A percentile compares a stretch with the other conserved stretches of the same genome.
phyloP scores from a whole-genome alignment of 2,113 vertebrate species.

The Pteronura brasiliensis region DNA sequence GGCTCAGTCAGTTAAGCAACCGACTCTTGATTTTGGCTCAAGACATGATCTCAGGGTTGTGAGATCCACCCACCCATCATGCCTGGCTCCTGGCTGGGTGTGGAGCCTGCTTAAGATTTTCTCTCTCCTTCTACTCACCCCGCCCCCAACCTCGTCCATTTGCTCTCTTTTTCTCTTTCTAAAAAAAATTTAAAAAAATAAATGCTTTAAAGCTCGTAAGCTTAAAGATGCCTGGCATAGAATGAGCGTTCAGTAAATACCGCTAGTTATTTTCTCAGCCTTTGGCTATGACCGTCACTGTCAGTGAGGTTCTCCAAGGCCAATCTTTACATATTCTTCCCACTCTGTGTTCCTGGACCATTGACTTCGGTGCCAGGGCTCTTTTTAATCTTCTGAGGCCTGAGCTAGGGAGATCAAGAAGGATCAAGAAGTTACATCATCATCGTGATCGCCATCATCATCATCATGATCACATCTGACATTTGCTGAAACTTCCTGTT shows the following conservation, averaged over 20 bases:
- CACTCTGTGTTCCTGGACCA: background rate
- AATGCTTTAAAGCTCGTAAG: background rate
- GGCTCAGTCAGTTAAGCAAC: background rate
- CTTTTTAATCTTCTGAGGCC: background rate
- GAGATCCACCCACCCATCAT: background rate
- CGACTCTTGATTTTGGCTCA: background rate
- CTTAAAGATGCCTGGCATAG: background rate
- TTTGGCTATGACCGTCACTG: background rate
- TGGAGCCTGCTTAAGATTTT: background rate
- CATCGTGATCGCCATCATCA: background rate
- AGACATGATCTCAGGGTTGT: background rate
- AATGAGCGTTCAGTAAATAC: background rate
- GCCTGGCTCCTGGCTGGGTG: no score
- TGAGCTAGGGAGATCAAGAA: background rate
- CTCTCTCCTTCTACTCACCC: background rate
- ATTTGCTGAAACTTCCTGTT: background rate
- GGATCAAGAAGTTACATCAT: background rate
- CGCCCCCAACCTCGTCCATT: background rate
- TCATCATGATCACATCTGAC: background rate
- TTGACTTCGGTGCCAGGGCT: background rate
- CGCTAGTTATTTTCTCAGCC: background rate
- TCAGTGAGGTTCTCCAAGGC: background rate
- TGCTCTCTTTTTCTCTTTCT: background rate
- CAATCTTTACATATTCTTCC: background rate
- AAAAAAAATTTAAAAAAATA: background rate